Evolutionary conservation across 2,113 vertebrate species (phyloP).

Genomic region (Hippopotamus amphibius): DNA sequence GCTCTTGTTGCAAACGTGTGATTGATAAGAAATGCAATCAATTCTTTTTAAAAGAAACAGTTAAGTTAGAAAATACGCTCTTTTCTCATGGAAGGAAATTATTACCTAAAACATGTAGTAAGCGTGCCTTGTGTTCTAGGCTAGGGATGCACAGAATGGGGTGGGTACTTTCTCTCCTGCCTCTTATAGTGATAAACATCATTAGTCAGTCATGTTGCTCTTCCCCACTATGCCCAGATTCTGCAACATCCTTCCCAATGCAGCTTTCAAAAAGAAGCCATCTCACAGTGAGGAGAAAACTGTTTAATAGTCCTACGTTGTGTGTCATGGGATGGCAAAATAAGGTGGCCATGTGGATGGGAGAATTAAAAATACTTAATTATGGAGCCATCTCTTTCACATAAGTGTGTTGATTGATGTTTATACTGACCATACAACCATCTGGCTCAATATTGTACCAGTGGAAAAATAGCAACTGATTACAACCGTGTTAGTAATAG

Average conservation of each 20-base stretch:
- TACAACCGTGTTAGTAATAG: background rate
- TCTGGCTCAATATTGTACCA: background rate
- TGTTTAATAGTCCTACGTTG: background rate
- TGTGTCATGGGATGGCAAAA: background rate
- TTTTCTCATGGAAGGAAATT: background rate
- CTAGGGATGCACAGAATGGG: fast-evolving
- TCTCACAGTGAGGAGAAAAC: background rate
- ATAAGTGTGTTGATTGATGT: background rate
- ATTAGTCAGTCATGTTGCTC: background rate
- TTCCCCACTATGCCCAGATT: background rate
- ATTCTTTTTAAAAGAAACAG: background rate
- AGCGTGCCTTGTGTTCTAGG: background rate
- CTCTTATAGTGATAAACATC: background rate
- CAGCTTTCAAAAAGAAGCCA: background rate
- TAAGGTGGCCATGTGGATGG: background rate
- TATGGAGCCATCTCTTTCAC: background rate
- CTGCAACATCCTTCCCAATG: background rate
- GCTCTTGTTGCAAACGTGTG: background rate
- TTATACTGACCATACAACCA: background rate
- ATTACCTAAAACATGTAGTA: background rate
- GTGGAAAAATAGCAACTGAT: background rate
- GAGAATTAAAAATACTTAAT: conserved; percentile 31
- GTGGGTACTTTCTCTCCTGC: fast-evolving
- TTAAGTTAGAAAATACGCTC: background rate
- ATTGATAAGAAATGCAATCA: background rate